Conservation (phyloP, 2,888 invertebrate genomes). For the Dioctria rufipes region DNA sequence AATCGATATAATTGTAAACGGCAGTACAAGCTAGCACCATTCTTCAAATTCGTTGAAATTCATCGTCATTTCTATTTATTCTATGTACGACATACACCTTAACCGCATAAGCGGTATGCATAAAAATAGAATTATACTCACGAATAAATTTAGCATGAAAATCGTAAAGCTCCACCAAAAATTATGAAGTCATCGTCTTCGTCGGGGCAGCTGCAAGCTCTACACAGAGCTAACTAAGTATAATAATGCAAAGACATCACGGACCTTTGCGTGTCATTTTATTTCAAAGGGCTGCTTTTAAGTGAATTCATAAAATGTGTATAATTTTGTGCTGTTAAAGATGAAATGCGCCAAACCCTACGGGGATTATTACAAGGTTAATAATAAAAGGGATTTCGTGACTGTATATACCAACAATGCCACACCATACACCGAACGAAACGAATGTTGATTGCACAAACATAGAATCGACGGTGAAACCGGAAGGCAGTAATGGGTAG, state of each 20-base stretch:
- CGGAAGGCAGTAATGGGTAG: conserved; percentile 26
- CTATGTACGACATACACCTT: too few species aligned
- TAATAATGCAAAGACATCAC: not conserved
- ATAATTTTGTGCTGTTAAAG: not conserved
- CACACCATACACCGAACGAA: not conserved
- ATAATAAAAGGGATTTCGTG: conserved; percentile 31
- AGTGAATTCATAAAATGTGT: not conserved
- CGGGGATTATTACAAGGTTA: conserved; percentile 21
- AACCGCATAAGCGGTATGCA: too few species aligned
- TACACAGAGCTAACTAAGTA: not conserved
- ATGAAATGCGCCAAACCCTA: not conserved
- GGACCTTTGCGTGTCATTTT: not conserved
- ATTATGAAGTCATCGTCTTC: not conserved
- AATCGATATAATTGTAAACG: too few species aligned
- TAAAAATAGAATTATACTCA: not conserved
- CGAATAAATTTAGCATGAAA: not conserved
- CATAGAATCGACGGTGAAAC: not conserved
- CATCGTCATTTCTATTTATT: too few species aligned
- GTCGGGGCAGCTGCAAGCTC: not conserved
- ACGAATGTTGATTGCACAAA: not conserved
- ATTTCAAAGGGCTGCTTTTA: not conserved
- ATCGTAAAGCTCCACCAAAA: not conserved
- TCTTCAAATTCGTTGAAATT: too few species aligned
- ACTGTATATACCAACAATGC: not conserved
- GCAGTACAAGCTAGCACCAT: too few species aligned